phyloP scores from a whole-genome alignment of 2,888 invertebrate genomes.

The Amphipyra tragopoginis region DNA sequence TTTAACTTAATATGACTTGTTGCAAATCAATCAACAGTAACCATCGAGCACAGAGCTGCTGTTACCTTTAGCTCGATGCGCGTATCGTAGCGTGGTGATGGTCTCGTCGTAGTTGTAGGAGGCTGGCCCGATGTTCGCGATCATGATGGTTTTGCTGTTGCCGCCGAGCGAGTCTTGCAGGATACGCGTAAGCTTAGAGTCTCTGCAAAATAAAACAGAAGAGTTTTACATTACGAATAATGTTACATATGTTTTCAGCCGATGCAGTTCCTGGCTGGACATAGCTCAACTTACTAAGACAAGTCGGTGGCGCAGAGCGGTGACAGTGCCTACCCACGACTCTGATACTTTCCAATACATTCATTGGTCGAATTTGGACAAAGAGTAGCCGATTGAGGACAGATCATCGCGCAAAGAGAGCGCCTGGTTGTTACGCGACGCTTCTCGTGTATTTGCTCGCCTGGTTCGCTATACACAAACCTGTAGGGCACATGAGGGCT shows the following conservation, averaged over 20 bases:
- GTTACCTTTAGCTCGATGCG: constrained; percentile 96
- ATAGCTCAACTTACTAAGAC: too few relatives aligned
- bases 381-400: too few relatives aligned
- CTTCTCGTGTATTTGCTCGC: neutral
- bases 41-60: too few relatives aligned
- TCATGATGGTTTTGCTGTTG: constrained; percentile 99
- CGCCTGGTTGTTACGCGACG: too few relatives aligned
- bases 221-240: neutral
- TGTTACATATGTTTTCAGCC: neutral
- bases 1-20: too few relatives aligned
- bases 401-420: too few relatives aligned
- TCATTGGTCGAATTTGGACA: too few relatives aligned
- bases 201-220: constrained; percentile 87
- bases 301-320: too few relatives aligned
- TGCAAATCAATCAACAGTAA: too few relatives aligned
- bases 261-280: too few relatives aligned
- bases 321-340: too few relatives aligned
- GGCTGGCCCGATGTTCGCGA: constrained; percentile 99
- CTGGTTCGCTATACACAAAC: constrained; percentile 56
- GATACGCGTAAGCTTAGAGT: constrained; percentile 98
- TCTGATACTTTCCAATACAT: too few relatives aligned
- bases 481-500: constrained; percentile 98
- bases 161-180: constrained; percentile 99
- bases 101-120: constrained; percentile 99
- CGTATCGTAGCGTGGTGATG: constrained; percentile 98